phyloP scores from a whole-genome alignment of 1,140 invertebrate genomes.

The Drosophila baimaii region DNA sequence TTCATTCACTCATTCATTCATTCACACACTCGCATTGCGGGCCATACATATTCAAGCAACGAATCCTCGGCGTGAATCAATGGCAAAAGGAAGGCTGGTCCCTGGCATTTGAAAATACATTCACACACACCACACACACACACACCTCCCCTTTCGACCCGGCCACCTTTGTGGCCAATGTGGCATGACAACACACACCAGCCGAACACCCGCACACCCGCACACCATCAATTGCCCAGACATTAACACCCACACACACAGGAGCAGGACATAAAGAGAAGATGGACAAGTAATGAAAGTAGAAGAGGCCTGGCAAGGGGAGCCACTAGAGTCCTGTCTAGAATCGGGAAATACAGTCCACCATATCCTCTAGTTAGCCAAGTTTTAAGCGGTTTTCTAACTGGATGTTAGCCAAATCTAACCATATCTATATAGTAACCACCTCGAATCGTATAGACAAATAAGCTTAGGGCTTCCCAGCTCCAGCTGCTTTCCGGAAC shows the following conservation, averaged over 20 bases:
- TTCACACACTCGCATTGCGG: conserved; percentile 40
- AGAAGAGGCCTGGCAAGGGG: conserved; percentile 31
- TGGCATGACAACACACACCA: conserved; percentile 35
- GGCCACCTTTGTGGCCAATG: conserved; percentile 47
- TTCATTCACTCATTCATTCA: conserved; percentile 26
- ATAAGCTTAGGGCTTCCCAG: neutral
- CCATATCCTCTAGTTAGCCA: neutral
- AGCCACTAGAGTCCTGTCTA: neutral
- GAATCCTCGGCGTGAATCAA: conserved; percentile 67
- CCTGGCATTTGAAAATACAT: conserved; percentile 57
- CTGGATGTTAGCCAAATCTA: neutral
- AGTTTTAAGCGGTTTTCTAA: neutral
- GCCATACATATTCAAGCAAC: conserved; percentile 52
- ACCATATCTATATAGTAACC: conserved; percentile 1
- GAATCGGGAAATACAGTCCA: neutral
- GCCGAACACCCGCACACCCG: conserved; percentile 17
- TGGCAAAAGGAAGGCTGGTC: conserved; percentile 42
- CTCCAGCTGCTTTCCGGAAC: conserved; percentile 5
- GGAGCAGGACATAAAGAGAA: conserved; percentile 49
- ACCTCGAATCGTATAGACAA: neutral
- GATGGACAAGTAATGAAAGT: conserved; percentile 65
- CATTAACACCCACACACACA: conserved; percentile 42
- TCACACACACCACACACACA: no score
- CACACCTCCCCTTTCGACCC: conserved; percentile 1
- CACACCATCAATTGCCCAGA: conserved; percentile 16